Evolutionary conservation across 1,140 invertebrate genomes (phyloP), one percentile per base, ranked within the genome.

Genomic region (Drosophila arawakana): DNA sequence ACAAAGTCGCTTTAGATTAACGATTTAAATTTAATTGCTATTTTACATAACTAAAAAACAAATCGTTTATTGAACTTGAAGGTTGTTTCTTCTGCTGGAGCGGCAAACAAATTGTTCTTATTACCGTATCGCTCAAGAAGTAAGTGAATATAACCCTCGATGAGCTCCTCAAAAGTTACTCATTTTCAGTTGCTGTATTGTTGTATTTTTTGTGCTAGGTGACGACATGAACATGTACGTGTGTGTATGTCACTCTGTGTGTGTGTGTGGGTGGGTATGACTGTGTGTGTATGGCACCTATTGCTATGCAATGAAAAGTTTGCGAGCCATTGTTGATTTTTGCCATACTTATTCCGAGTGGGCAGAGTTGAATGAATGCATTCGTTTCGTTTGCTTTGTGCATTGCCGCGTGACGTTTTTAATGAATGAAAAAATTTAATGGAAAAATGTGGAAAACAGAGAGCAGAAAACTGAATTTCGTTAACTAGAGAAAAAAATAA

Each of bases 281-380:
- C n/a, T 21, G 34, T 50, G 57, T 41, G 57, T 41, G 69, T 57
- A 41, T 39, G 18, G 47, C 55, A 65, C 65, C 65, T 68, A 68
- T 68, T 68, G 47, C 71, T 39, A 67, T 73, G 70, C 63, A 68
- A 57, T 66, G 61, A 3, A 68, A 73, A 73, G 13, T 73, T 69
- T 54, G 47, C 63, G 11, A 34, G 21, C 65, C 35, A 68, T 73
- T 73, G 71, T 73, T 61, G 71, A 61, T 61, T 60, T 68, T 46
- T 54, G 71, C 47, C 39, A 30, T 43, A 58, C 11, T 21, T 15
- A 37, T 39, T 34, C 15, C 65, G n/a, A 60, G 46, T 35, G 47
- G 44, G 55, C 35, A 58, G 43, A 59, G 35, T 18, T 43, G 55
- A 50, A 30, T 54, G 67, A 61, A 41, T 44, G 35, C n/a, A 52